Percentiles rank a stretch among this genome's conserved stretches.
These are phyloP conservation scores for Micrasema minimum DNA, from an alignment of 1,140 invertebrate genomes.

Conservation along the genomic window DNA sequence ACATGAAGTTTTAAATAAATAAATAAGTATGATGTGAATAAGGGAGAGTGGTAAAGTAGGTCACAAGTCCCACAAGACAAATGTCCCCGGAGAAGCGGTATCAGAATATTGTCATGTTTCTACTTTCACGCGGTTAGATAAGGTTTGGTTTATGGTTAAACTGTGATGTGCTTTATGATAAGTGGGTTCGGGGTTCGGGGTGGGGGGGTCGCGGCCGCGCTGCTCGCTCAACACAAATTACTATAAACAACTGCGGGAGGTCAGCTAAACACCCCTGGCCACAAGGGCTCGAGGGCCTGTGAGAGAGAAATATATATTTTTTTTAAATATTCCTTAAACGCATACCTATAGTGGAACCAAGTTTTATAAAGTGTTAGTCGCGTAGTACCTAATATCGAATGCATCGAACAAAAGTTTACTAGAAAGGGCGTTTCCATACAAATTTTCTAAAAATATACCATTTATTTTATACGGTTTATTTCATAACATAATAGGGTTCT, in stretches of 20 bases:
- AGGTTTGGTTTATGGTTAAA: constrained; percentile 16
- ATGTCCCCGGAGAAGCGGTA: not conserved
- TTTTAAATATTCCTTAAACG: not conserved
- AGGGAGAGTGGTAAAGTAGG: too few species aligned
- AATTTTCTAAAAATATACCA: too few species aligned
- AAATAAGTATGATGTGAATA: too few species aligned
- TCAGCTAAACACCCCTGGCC: constrained; percentile 27
- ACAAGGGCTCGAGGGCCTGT: not conserved
- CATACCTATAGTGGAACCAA: not conserved
- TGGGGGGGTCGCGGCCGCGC: constrained; percentile 12
- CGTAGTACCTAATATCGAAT: too few species aligned
- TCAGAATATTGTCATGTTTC: constrained; percentile 19
- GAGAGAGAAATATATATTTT: not conserved
- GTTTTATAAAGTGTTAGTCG: too few species aligned
- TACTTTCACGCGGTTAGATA: constrained; percentile 29
- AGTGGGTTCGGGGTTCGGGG: constrained; percentile 18
- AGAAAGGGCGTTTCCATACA: too few species aligned
- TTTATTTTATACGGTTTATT: not conserved
- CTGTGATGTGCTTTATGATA: constrained; percentile 34
- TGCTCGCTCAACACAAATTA: constrained; percentile 34
- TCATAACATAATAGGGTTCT: too few species aligned
- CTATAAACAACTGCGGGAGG: constrained; percentile 30
- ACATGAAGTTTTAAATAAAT: too few species aligned
- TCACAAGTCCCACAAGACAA: too few species aligned
- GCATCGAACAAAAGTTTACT: too few species aligned